Evolutionary conservation across 2,888 invertebrate genomes (phyloP), one percentile per base, ranked within the genome.

Genomic region (Callyntrura guangdongensis): DNA sequence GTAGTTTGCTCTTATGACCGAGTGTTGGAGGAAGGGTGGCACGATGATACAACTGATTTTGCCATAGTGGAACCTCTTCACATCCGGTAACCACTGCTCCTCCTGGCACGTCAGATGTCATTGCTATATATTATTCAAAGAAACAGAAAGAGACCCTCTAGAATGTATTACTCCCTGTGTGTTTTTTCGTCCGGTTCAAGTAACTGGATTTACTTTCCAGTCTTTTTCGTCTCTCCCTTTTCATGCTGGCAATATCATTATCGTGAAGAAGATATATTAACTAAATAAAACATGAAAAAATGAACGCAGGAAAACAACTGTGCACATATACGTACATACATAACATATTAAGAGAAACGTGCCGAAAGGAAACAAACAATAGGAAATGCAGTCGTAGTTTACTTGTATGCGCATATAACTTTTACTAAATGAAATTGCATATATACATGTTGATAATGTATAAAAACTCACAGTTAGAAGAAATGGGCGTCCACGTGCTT

Each of bases 41-140:
- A 45, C 89, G 86, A 64, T 91, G 92, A 17, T 89, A 53, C 67
- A 92, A 22, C 53, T 89, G 89, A 25, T 67, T 67, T 27, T 91
- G 92, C 92, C 92, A 92, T 36, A 91, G 67, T 53, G 92, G 91
- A 81, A 91, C 77, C 87, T 92, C 88, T 25, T 88, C 91, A 56
- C 88, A 91, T 20, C 91, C 91, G 64, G 82, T 47, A 27, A 83
- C 64, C 47, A 64, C 82, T 86, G 77, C 86, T 61, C 69, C 85
- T 72, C 69, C 85, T 79, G 86, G 79, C 77, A 77, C 86, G 77
- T 86, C 86, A 79, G 86, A 77, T 86, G 86, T 79, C 77, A 86
- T 86, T 61, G 86, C 86, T 86, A 79, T 61, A 86, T 61, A 86
- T 86, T 79, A 79, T 86, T 79, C 86, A 86, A 86, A 86, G 64